Evolutionary conservation across 1,140 invertebrate genomes (phyloP).

Genomic region (Conus ventricosus): DNA sequence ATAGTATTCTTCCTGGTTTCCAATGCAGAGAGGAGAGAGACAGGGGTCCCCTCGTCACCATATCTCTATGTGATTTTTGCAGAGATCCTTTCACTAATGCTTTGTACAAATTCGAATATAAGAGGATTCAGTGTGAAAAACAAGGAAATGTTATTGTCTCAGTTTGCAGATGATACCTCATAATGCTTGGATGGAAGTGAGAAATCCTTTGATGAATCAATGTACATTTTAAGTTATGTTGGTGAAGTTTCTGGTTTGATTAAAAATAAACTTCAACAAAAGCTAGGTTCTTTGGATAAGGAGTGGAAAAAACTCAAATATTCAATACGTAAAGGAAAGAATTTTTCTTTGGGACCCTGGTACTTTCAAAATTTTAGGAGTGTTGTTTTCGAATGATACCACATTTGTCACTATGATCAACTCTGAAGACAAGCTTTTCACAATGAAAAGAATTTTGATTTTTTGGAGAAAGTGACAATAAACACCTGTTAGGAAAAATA

Average conservation of each 20-base stretch:
- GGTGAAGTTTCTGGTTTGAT: neutral
- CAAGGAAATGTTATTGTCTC: constrained; percentile 22
- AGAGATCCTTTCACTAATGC: constrained; percentile 26
- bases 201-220: neutral
- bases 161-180: constrained; percentile 37
- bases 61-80: constrained; percentile 34
- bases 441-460: neutral
- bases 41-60: neutral
- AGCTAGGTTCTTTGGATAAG: constrained; percentile 20
- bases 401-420: neutral
- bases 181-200: constrained; percentile 28
- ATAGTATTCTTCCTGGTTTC: constrained; percentile 14
- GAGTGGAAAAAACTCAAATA: neutral
- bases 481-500: neutral
- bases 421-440: constrained; percentile 12
- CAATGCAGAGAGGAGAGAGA: constrained; percentile 23
- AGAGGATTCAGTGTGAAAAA: constrained; percentile 8
- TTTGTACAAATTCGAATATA: constrained; percentile 26
- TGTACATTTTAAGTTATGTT: neutral
- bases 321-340: neutral
- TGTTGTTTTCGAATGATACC: neutral
- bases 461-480: neutral
- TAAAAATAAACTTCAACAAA: neutral
- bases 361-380: constrained; percentile 21
- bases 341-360: neutral